These are phyloP conservation scores for Aphelenchoides avenae DNA, from an alignment of 1,140 invertebrate genomes.

Conservation along the genomic window DNA sequence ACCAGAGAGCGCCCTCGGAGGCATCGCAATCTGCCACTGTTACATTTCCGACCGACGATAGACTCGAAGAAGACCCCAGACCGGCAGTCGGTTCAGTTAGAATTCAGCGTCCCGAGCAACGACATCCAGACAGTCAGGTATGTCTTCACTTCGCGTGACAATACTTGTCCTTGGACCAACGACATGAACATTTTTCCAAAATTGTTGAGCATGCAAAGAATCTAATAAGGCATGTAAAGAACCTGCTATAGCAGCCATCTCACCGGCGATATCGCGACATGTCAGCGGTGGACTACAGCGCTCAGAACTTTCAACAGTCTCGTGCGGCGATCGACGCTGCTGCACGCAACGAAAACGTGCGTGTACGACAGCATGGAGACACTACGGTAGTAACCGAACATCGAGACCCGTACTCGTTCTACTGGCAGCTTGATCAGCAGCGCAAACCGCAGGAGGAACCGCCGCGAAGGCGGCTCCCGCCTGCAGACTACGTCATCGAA, in stretches of 20 bases:
- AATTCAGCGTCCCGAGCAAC: neutral
- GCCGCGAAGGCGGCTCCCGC: slow-evolving; percentile 18
- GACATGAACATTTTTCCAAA: slow-evolving; percentile 1
- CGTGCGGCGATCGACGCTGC: slow-evolving; percentile 37
- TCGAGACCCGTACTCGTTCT: slow-evolving; percentile 58
- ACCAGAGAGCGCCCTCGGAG: slow-evolving; percentile 10
- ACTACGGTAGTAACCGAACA: slow-evolving; percentile 56
- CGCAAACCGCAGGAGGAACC: slow-evolving; percentile 26
- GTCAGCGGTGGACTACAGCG: slow-evolving; percentile 36
- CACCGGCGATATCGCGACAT: slow-evolving; percentile 9
- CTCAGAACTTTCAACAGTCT: slow-evolving; percentile 32
- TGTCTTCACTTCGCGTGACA: slow-evolving; percentile 7
- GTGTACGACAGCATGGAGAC: slow-evolving; percentile 45
- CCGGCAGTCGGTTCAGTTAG: neutral
- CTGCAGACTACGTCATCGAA: slow-evolving; percentile 37
- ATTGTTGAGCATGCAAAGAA: too few relatives aligned
- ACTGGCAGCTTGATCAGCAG: slow-evolving; percentile 58
- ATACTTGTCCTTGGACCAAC: slow-evolving; percentile 6
- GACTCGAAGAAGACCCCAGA: slow-evolving; percentile 5
- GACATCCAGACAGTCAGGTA: neutral
- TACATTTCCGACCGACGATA: slow-evolving; percentile 23
- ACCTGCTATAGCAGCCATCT: neutral
- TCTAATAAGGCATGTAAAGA: too few relatives aligned
- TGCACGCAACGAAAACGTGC: slow-evolving; percentile 22
- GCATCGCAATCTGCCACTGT: slow-evolving; percentile 15